These are phyloP conservation scores for Calcarius ornatus DNA, from an alignment of 2,113 vertebrate genomes.

Conservation along the genomic window DNA sequence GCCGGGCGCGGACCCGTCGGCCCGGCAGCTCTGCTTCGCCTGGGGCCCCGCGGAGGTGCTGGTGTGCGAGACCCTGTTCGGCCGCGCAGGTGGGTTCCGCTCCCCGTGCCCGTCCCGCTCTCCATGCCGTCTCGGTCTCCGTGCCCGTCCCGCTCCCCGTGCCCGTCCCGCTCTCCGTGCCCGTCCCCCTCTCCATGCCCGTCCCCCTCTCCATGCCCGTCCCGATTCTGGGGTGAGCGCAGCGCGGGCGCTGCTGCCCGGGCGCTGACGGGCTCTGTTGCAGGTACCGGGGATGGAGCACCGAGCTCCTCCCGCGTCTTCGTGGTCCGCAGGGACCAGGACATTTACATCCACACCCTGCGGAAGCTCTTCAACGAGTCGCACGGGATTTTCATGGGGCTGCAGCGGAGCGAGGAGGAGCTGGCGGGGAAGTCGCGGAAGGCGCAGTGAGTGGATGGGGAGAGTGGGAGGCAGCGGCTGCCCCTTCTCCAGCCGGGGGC, in stretches of 20 bases:
- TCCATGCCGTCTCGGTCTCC: not conserved
- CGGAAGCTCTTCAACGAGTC: conserved; percentile 97
- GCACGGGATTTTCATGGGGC: conserved; percentile 91
- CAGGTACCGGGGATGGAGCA: conserved; percentile 1
- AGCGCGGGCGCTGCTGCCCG: not conserved
- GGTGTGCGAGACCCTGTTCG: conserved; percentile 84
- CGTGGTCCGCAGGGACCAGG: conserved; percentile 84
- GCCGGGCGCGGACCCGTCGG: conserved; percentile 75
- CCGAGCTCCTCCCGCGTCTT: conserved; percentile 71
- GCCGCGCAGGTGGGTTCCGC: conserved; percentile 69
- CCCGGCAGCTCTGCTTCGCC: conserved; percentile 87
- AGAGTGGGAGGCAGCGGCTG: not conserved
- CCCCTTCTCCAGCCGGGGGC: not conserved
- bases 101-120: not conserved
- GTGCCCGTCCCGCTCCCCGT: not conserved
- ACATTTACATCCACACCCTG: conserved; percentile 89
- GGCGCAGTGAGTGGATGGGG: conserved; percentile 68
- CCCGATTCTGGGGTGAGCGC: not conserved
- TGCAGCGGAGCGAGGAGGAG: conserved; percentile 88
- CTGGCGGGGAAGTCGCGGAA: conserved; percentile 82
- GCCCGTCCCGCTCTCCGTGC: not conserved
- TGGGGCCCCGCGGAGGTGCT: conserved; percentile 93
- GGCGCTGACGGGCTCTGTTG: not conserved
- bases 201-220: not conserved
- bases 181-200: not conserved